A percentile compares a stretch with the other conserved stretches of the same genome.
phyloP scores from a whole-genome alignment of 2,113 vertebrate species.

The Podilymbus podiceps region DNA sequence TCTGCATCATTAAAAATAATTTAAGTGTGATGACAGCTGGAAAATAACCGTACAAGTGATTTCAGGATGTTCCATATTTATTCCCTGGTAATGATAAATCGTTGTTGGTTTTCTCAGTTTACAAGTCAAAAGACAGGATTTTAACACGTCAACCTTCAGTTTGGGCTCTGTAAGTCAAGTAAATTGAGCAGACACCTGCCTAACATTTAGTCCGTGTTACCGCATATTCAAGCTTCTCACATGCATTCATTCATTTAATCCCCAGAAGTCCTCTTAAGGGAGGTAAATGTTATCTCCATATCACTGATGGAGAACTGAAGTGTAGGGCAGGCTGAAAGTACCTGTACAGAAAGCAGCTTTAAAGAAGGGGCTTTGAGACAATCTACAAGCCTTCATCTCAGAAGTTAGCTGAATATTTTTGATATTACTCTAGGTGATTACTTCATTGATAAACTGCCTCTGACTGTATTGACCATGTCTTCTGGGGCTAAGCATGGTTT shows the following conservation, averaged over 20 bases:
- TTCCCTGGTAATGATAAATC: background rate
- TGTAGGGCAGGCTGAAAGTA: background rate
- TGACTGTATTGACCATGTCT: background rate
- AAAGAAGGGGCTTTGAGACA: background rate
- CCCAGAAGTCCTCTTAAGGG: background rate
- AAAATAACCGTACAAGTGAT: background rate
- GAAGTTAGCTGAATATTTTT: background rate
- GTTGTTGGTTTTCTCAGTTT: background rate
- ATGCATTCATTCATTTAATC: background rate
- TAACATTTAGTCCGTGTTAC: background rate
- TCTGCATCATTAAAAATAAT: constrained; percentile 40
- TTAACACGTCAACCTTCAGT: background rate
- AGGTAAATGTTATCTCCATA: background rate
- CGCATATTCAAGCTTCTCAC: background rate
- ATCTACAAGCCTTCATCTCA: background rate
- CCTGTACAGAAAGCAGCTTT: background rate
- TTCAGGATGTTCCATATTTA: background rate
- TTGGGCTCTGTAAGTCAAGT: background rate
- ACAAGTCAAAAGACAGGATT: background rate
- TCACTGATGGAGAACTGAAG: background rate
- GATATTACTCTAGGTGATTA: background rate
- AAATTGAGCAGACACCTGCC: background rate
- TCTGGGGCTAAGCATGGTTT: background rate
- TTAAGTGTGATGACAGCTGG: background rate
- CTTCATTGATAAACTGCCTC: background rate